Base-by-base conservation (phyloP, 2,113 vertebrate genomes). In the Pipra filicauda region DNA sequence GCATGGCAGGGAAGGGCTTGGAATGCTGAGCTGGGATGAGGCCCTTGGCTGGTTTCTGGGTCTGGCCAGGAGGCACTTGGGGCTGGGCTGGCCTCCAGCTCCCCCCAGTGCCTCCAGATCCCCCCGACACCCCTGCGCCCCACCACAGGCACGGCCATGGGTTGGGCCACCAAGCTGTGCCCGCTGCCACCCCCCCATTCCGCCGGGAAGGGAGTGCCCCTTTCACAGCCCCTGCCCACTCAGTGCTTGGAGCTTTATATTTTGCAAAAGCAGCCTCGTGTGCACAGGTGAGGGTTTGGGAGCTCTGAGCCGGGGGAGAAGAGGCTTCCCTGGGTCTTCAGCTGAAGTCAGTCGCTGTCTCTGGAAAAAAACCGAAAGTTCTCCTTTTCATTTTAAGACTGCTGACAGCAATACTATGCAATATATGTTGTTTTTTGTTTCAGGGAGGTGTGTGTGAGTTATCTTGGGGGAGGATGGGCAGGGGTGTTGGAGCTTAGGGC, bases 381-480 rank as follows among this genome's bases (percentile, higher is more conserved):
- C 67, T 92, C 73, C 62, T 89, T 85, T 78, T 84, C 64, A 28
- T 93, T 91, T 78, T 51, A 72, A 66, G 89, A 93, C 92, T 94
- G 93, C 93, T 96, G 94, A 94, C 91, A 93, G 93, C 93, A 96
- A 94, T 96, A 97, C 97, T 97, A 97, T 97, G 97, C 96, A 97
- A 97, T 97, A 90, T 51, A 20, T 57, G 89, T 96, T 93, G 87
- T 37, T 75, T 74, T 96, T 89, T 79, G 88, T 94, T 96, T 93
- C 93, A 95, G 95, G 96, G 89, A 93, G 95, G 93, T 83, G 69
- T 88, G 87, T 65, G 85, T 79, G 88, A 95, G 73, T 94, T 89
- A 37, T 12, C 46, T 30, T 43, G 83, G 91, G 90, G 78, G 89
- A 69, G 24, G 21, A 43, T 58, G 84, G 61, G 71, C 49, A 44